Conservation (phyloP, 2,888 invertebrate species). For the Saturnia pavonia region DNA sequence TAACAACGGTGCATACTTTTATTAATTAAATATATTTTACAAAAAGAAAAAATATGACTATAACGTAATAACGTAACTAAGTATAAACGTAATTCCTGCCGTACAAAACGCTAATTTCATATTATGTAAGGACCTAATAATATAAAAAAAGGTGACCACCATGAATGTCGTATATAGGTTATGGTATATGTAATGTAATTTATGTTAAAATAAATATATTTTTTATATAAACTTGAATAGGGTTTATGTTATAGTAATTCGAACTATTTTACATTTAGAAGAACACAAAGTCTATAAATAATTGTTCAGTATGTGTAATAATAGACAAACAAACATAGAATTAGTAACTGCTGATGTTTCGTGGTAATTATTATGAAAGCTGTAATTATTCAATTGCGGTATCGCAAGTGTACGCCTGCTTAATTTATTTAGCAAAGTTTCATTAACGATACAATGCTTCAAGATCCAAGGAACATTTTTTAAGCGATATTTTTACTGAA, state of each 20-base stretch:
- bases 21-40: too few species aligned
- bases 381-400: slow-evolving; percentile 6
- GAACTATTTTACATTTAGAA: not conserved
- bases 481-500: not conserved
- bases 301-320: not conserved
- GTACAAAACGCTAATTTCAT: too few species aligned
- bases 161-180: not conserved
- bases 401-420: not conserved
- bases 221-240: not conserved
- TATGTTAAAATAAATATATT: not conserved
- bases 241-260: not conserved
- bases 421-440: not conserved
- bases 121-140: not conserved
- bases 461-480: not conserved
- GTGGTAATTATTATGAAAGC: not conserved
- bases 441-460: not conserved
- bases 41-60: too few species aligned
- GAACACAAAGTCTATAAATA: not conserved
- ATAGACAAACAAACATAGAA: slow-evolving; percentile 8
- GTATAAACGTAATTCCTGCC: too few species aligned
- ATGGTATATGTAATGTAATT: not conserved
- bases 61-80: too few species aligned
- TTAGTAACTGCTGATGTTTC: not conserved
- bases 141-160: not conserved
- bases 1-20: too few species aligned